Base-by-base conservation (phyloP, 2,888 invertebrate species). In the Noctuana brunneofusca region DNA sequence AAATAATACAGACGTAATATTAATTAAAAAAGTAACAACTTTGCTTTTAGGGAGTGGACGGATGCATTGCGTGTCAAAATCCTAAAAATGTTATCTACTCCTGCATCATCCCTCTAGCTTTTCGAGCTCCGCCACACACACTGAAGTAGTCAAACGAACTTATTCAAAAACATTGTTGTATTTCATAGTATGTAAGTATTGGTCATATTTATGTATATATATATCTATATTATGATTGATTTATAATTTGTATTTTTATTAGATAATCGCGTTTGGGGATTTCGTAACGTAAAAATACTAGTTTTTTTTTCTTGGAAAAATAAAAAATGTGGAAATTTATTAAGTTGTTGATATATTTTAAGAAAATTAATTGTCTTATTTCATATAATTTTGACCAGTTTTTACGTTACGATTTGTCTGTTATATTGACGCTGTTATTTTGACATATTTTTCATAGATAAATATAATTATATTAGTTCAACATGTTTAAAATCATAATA, bases 171-270 rank as follows among this genome's bases (percentile, higher is more conserved):
- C 75, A 85, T 89, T 89, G 87, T 89, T 87, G 86, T 89, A 89
- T 87, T 87, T 89, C 87, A 85, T 87, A 89, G 88, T 85, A 69
- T 71, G 76, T 86, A 86, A 89, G 87, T 65, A 78, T 76, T 82
- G 80, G 87, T 86, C 78, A 78, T 80, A 79, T 75, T 73, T 76
- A 74, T 77, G 77, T 78, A 30, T 20, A 18, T 54, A 58, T 55
- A 6, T 43, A 43, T 43, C 63, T 57, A 52, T 58, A 54, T 60
- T 64, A 35, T 63, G 8, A 60, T 64, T 22, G 63, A 56, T 66
- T 58, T 49, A 56, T 54, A 0, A 46, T 56, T 14, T 32, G 16
- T 49, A 20, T 22, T 16, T 41, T 12, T 41, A 27, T 55, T 16
- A 35, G 8, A 58, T 38, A 52, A 43, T 43, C 24, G n/a, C n/a